Conservation (phyloP, 2,888 invertebrate genomes). For the Melanostoma scalare region DNA sequence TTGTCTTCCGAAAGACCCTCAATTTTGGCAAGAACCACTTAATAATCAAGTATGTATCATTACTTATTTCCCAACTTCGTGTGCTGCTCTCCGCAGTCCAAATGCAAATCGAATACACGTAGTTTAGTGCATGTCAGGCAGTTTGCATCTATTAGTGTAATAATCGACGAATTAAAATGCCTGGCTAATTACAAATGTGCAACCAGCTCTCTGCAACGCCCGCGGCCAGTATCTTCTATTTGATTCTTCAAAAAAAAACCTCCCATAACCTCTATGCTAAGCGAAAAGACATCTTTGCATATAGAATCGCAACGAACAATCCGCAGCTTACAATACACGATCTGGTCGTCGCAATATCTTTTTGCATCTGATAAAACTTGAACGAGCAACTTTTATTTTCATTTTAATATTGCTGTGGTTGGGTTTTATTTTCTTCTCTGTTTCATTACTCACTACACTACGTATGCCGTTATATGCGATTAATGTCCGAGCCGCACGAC, state of each 20-base stretch:
- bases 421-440: not conserved
- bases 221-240: constrained; percentile 31
- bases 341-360: constrained; percentile 32
- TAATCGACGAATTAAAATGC: constrained; percentile 72
- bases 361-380: constrained; percentile 61
- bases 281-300: constrained; percentile 3
- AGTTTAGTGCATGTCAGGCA: constrained; percentile 64
- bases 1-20: constrained; percentile 23
- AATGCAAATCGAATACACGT: constrained; percentile 62
- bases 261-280: constrained; percentile 16
- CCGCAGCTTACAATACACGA: not conserved
- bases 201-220: constrained; percentile 57
- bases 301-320: not conserved
- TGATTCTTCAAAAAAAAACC: constrained; percentile 32
- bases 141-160: constrained; percentile 71
- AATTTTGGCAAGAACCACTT: constrained; percentile 63
- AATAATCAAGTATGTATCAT: constrained; percentile 24
- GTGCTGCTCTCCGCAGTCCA: constrained; percentile 15
- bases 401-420: constrained; percentile 47
- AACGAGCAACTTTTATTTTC: constrained; percentile 65
- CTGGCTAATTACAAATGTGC: constrained; percentile 69
- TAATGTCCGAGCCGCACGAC: constrained; percentile 62
- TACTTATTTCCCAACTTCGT: constrained; percentile 43
- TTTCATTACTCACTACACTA: not conserved
- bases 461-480: constrained; percentile 62